Evolutionary conservation across 2,888 invertebrate species (phyloP), one percentile per base, ranked within the genome.

Genomic region (Hypsopygia costalis): DNA sequence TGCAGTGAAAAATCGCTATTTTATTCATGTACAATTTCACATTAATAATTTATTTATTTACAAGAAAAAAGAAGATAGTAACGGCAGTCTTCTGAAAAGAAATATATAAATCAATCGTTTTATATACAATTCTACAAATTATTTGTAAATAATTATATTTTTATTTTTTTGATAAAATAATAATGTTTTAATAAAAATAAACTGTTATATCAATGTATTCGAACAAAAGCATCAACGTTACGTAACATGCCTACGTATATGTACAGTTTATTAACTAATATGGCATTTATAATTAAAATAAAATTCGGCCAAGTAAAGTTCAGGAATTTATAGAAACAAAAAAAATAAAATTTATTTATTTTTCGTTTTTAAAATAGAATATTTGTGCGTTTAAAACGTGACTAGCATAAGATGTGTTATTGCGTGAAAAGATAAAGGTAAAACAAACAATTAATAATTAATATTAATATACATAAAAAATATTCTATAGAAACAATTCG

Each of bases 361-460:
- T 51, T 59, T 65, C 56, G 55, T 42, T 35, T 56, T 58, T 61
- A 56, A 64, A 63, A 72, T 67, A 72, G 69, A 77, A 69, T 69
- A 74, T 69, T 83, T 85, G 86, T 85, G 86, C 87, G 85, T 79
- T 81, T 71, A 73, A 72, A 81, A 76, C 70, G 65, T 88, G 87
- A 88, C 87, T 88, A 88, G 87, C 85, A 87, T 87, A 77, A 82
- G 82, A 81, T 67, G 78, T 83, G 81, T 83, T 87, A 88, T 88
- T 88, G 87, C 87, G 70, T 74, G 81, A 82, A 80, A 73, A 73
- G 58, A 62, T 59, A 57, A 55, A 55, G 54, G 49, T 50, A 61
- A 47, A 55, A 59, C 65, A 61, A 62, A 62, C 66, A 62, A 64
- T 51, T 57, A 63, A 59, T 58, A 61, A 62, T 58, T 21, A 37